A percentile compares a stretch with the other conserved stretches of the same genome.
Evolutionary conservation across 2,888 invertebrate species (phyloP).

Genomic region (Alloscopus bannaensis): DNA sequence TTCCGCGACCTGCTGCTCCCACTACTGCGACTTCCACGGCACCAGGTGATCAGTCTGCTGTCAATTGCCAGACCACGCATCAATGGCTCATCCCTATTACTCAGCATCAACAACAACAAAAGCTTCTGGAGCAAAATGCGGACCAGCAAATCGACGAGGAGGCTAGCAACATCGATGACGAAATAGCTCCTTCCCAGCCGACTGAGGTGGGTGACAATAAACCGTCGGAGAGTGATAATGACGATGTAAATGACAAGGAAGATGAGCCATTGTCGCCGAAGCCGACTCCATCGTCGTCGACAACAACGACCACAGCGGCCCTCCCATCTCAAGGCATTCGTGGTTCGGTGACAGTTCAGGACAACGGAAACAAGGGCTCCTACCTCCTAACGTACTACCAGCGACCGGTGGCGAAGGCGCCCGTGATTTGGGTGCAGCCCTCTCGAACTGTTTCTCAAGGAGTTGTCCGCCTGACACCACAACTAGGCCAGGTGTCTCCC

Average conservation of each 20-base stretch:
- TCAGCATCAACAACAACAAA: conserved; percentile 20
- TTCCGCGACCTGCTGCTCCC: conserved; percentile 23
- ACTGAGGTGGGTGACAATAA: too few relatives aligned
- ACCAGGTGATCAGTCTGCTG: conserved; percentile 16
- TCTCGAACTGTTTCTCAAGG: conserved; percentile 79
- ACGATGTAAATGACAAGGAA: not conserved
- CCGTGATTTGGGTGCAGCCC: conserved; percentile 77
- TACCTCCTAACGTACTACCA: conserved; percentile 69
- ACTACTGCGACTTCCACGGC: too few relatives aligned
- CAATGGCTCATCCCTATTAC: conserved; percentile 41
- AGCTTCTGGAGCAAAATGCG: not conserved
- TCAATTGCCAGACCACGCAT: conserved; percentile 45
- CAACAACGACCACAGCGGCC: not conserved
- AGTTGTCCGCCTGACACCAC: conserved; percentile 79
- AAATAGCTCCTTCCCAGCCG: too few relatives aligned
- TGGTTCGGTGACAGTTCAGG: conserved; percentile 22
- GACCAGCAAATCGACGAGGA: not conserved
- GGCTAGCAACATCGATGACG: too few relatives aligned
- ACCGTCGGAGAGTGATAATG: too few relatives aligned
- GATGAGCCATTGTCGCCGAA: conserved; percentile 23
- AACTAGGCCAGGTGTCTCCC: conserved; percentile 39
- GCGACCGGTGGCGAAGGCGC: conserved; percentile 65
- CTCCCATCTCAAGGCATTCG: conserved; percentile 33
- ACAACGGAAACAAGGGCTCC: conserved; percentile 57
- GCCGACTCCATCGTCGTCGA: conserved; percentile 13